Percentiles rank a stretch among this genome's conserved stretches.
phyloP scores from a whole-genome alignment of 2,888 invertebrate genomes.

The Emmelina monodactyla region DNA sequence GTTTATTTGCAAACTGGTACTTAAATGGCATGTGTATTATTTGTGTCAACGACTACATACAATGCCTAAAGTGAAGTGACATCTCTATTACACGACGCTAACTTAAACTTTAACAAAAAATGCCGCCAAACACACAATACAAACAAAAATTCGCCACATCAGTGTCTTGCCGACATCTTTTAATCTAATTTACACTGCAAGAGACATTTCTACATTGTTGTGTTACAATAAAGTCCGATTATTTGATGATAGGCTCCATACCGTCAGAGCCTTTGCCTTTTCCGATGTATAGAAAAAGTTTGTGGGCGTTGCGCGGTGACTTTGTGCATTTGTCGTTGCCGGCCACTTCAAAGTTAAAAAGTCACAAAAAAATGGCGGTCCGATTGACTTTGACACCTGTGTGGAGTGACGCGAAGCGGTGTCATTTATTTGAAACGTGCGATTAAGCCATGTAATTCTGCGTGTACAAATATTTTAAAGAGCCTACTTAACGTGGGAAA shows the following conservation, averaged over 20 bases:
- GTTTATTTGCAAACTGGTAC: no score
- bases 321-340: constrained; percentile 22
- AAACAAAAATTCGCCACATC: constrained; percentile 64
- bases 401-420: no score
- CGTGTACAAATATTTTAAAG: no score
- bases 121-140: constrained; percentile 13
- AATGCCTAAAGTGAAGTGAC: neutral
- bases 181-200: constrained; percentile 40
- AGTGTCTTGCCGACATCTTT: constrained; percentile 28
- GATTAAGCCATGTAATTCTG: no score
- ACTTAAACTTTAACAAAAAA: neutral
- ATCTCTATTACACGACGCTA: neutral
- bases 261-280: neutral
- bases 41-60: neutral
- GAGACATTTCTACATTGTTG: constrained; percentile 9
- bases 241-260: constrained; percentile 5
- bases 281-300: constrained; percentile 8
- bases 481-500: no score
- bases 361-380: no score
- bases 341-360: constrained; percentile 21
- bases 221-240: constrained; percentile 11
- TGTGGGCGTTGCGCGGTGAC: constrained; percentile 33
- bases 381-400: no score
- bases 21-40: no score
- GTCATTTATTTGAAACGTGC: no score